These are phyloP conservation scores for Pemphigus obesinymphae DNA, from an alignment of 1,140 invertebrate genomes.

Conservation along the genomic window DNA sequence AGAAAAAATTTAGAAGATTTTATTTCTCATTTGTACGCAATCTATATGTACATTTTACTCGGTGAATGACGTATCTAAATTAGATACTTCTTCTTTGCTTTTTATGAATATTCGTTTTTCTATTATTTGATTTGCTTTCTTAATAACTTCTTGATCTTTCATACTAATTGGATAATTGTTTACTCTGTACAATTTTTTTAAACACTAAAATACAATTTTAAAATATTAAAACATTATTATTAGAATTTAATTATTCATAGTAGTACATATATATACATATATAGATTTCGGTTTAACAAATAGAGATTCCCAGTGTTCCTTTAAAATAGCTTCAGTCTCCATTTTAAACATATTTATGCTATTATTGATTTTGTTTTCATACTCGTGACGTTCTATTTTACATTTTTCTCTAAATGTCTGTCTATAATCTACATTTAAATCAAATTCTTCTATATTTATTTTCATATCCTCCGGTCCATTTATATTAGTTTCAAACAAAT, in stretches of 20 bases:
- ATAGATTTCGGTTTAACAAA: conserved; percentile 39
- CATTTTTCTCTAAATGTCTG: conserved; percentile 17
- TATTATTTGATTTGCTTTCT: conserved; percentile 24
- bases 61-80: neutral
- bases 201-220: conserved; percentile 15
- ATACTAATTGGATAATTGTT: conserved; percentile 8
- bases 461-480: conserved; percentile 38
- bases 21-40: neutral
- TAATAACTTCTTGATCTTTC: neutral
- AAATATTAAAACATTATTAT: neutral
- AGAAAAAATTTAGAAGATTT: neutral
- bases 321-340: conserved; percentile 36
- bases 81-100: neutral
- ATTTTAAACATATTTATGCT: conserved; percentile 18
- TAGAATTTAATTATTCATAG: neutral
- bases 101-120: neutral
- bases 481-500: conserved; percentile 38
- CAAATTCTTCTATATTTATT: conserved; percentile 43
- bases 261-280: conserved; percentile 38
- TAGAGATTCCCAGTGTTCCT: conserved; percentile 42
- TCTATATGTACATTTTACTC: neutral
- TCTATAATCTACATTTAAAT: conserved; percentile 42
- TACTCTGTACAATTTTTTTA: conserved; percentile 11
- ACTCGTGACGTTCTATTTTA: conserved; percentile 20
- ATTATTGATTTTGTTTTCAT: neutral